Evolutionary conservation across 2,113 vertebrate genomes (phyloP).

Genomic region (Clarias magur): DNA sequence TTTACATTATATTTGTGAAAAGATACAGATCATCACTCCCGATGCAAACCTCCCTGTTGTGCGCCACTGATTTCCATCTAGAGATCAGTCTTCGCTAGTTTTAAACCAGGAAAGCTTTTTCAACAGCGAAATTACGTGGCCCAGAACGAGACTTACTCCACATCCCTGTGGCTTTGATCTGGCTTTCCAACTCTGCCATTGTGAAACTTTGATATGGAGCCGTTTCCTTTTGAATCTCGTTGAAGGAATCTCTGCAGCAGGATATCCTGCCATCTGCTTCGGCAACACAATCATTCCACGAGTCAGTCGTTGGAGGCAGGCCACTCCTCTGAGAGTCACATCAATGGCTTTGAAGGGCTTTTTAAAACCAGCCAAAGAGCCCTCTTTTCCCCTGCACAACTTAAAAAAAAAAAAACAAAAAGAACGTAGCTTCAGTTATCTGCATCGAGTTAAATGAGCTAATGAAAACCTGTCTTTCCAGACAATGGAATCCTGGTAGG

Average conservation of each 20-base stretch:
- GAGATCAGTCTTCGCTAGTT: not conserved
- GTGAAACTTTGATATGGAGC: constrained; percentile 49
- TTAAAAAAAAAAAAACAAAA: constrained; percentile 53
- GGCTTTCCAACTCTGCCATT: constrained; percentile 30
- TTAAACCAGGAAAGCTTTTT: not conserved
- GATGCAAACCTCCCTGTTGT: not conserved
- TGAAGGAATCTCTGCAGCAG: constrained; percentile 60
- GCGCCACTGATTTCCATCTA: not conserved
- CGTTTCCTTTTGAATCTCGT: constrained; percentile 57
- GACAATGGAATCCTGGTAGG: constrained; percentile 35
- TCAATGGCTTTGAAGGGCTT: constrained; percentile 57
- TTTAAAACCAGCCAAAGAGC: constrained; percentile 58
- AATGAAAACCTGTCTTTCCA: constrained; percentile 61
- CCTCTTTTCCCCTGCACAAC: constrained; percentile 52
- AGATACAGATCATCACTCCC: not conserved
- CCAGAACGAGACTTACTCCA: constrained; percentile 28
- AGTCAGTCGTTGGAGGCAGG: constrained; percentile 78
- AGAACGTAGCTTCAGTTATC: constrained; percentile 58
- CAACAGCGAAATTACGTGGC: not conserved
- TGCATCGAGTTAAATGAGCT: constrained; percentile 59
- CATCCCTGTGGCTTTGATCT: constrained; percentile 40
- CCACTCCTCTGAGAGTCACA: constrained; percentile 76
- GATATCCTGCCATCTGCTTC: constrained; percentile 66
- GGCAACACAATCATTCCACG: constrained; percentile 55
- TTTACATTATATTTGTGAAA: constrained; percentile 6